Evolutionary conservation across 1,140 invertebrate genomes (phyloP).

Genomic region (Lineus longissimus): DNA sequence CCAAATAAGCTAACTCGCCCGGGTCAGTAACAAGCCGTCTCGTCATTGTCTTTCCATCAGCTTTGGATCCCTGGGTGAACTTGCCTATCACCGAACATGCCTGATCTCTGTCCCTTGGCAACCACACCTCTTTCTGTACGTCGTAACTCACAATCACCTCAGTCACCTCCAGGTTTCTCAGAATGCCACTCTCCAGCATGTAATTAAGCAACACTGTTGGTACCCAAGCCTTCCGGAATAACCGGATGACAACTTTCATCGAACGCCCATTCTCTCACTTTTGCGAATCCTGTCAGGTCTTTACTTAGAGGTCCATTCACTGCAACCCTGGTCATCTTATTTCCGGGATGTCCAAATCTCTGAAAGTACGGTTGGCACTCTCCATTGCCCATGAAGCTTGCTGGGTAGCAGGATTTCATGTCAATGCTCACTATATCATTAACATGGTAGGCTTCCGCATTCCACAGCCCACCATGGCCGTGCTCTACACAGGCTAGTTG

Average conservation of each 20-base stretch:
- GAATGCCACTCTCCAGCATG: conserved; percentile 4
- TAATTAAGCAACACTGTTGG: conserved; percentile 9
- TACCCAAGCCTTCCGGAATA: conserved; percentile 7
- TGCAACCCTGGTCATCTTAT: background rate
- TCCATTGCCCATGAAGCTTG: background rate
- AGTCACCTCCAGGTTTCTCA: background rate
- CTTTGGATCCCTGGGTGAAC: conserved; percentile 15
- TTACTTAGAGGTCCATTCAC: background rate
- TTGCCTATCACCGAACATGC: conserved; percentile 15
- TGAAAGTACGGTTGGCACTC: conserved; percentile 6
- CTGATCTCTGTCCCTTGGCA: conserved; percentile 15
- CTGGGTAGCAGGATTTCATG: conserved; percentile 17
- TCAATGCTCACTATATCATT: conserved; percentile 11
- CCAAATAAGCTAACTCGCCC: conserved; percentile 15
- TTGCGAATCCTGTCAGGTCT: conserved; percentile 9
- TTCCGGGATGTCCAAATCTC: conserved; percentile 5
- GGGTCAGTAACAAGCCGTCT: conserved; percentile 13
- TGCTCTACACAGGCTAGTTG: conserved; percentile 18
- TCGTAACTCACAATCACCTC: conserved; percentile 10
- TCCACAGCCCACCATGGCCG: conserved; percentile 21
- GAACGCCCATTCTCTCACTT: conserved; percentile 4
- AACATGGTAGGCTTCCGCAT: conserved; percentile 10
- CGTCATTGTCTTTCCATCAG: conserved; percentile 11
- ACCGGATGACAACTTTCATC: conserved; percentile 5
- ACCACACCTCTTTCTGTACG: conserved; percentile 11